These are phyloP conservation scores for Mythimna pallens DNA, from an alignment of 2,888 invertebrate genomes.

Conservation along the genomic window DNA sequence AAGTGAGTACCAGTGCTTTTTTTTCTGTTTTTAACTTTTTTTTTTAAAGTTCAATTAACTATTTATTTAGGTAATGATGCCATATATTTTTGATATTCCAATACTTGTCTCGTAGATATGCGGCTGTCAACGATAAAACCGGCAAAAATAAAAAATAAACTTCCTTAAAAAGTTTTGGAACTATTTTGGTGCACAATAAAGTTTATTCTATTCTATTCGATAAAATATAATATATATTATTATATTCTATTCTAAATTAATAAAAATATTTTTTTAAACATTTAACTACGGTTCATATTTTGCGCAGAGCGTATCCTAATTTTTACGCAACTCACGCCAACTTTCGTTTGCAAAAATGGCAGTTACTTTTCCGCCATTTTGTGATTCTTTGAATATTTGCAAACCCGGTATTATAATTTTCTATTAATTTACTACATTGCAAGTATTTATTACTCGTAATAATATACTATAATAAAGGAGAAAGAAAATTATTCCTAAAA, in stretches of 20 bases:
- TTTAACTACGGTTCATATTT: not conserved
- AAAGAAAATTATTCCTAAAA: not conserved
- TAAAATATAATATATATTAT: no score
- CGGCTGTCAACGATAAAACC: no score
- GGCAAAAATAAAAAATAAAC: no score
- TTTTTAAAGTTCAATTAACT: not conserved
- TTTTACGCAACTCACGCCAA: not conserved
- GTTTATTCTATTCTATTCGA: no score
- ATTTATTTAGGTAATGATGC: not conserved
- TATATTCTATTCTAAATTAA: no score
- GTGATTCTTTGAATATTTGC: conserved; percentile 17
- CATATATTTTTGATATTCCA: not conserved
- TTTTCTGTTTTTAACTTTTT: conserved; percentile 2
- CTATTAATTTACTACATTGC: not conserved
- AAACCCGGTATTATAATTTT: not conserved
- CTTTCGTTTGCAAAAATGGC: not conserved
- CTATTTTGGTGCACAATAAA: no score
- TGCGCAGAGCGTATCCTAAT: not conserved
- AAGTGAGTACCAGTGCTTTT: conserved; percentile 48
- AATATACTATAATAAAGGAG: not conserved
- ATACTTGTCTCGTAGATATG: no score
- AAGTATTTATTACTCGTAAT: not conserved
- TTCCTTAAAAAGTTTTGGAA: no score
- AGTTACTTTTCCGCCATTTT: conserved; percentile 49
- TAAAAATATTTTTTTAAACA: no score